phyloP scores from a whole-genome alignment of 2,888 invertebrate genomes.

The Limnephilus auricula region DNA sequence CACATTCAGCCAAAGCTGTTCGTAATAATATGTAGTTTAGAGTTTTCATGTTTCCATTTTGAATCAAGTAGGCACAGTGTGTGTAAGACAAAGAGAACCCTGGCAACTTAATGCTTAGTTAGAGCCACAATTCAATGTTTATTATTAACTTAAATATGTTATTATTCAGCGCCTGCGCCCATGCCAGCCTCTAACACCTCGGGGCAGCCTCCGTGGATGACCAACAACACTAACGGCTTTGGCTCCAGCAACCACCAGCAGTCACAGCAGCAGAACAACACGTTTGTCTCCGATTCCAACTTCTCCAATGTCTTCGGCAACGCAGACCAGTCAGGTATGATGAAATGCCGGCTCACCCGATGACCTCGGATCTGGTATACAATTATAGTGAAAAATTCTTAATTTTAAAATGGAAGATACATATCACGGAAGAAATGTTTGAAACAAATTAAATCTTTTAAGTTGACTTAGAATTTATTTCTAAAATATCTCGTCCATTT shows the following conservation, averaged over 20 bases:
- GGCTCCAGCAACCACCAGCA: conserved; percentile 64
- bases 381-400: neutral
- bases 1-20: neutral
- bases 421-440: neutral
- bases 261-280: conserved; percentile 72
- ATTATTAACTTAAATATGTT: neutral
- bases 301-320: conserved; percentile 93
- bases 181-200: conserved; percentile 69
- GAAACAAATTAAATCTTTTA: neutral
- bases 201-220: conserved; percentile 74
- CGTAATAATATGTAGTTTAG: no score
- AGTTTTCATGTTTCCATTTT: no score
- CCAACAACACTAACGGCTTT: conserved; percentile 71
- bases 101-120: neutral
- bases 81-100: neutral
- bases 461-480: neutral
- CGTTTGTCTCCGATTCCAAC: conserved; percentile 91
- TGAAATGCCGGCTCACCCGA: neutral
- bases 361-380: neutral
- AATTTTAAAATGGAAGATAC: neutral
- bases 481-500: neutral
- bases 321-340: conserved; percentile 82
- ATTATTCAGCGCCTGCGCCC: conserved; percentile 70
- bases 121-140: neutral
- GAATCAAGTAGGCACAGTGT: no score